These are phyloP conservation scores for Dicaeum eximium DNA, from an alignment of 2,113 vertebrate genomes.

Conservation along the genomic window DNA sequence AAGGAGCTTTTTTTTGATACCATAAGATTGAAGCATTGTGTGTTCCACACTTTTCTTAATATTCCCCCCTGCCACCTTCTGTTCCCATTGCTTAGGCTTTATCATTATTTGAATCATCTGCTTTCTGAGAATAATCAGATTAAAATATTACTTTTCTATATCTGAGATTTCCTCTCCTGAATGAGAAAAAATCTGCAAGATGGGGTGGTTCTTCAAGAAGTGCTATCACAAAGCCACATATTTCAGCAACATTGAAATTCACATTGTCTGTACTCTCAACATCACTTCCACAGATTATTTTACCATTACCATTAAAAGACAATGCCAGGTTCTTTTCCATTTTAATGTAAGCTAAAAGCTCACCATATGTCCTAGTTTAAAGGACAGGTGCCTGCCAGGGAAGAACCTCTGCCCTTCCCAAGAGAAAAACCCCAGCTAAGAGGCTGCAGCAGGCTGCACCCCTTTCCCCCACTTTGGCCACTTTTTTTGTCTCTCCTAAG, in stretches of 20 bases:
- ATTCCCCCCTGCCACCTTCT: background rate
- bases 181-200: background rate
- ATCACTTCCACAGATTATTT: background rate
- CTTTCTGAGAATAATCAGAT: slow-evolving; percentile 46
- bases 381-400: background rate
- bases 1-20: background rate
- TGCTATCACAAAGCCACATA: background rate
- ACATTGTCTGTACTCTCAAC: background rate
- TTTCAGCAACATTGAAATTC: background rate
- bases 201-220: slow-evolving; percentile 27
- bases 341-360: slow-evolving; percentile 32
- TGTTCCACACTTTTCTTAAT: background rate
- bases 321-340: slow-evolving; percentile 22
- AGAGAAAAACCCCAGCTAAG: background rate
- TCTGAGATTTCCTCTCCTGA: background rate
- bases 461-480: background rate
- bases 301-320: background rate
- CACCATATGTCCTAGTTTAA: background rate
- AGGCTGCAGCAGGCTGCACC: background rate
- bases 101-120: slow-evolving; percentile 12
- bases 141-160: slow-evolving; percentile 42
- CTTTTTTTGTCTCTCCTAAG: background rate
- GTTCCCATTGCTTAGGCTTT: background rate
- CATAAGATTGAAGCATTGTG: background rate
- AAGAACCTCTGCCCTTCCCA: background rate